Evolutionary conservation across 2,888 invertebrate species (phyloP).

Genomic region (Dione vanillae): DNA sequence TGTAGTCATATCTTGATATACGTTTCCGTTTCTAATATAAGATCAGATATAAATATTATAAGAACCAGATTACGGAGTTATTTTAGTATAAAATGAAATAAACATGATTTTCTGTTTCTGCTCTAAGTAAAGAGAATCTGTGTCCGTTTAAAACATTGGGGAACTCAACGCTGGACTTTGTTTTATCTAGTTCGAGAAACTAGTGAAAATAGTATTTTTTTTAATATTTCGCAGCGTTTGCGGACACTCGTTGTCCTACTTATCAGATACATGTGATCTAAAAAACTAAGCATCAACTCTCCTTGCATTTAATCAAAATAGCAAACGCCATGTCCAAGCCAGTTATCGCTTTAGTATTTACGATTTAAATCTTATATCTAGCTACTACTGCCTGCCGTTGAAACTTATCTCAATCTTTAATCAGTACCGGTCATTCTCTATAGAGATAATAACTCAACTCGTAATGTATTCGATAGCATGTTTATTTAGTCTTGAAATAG

Average conservation of each 20-base stretch:
- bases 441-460: slow-evolving; percentile 22
- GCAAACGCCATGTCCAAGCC: slow-evolving; percentile 9
- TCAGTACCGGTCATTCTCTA: slow-evolving; percentile 28
- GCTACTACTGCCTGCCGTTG: slow-evolving; percentile 11
- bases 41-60: not conserved
- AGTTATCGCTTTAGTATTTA: slow-evolving; percentile 15
- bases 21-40: slow-evolving; percentile 25
- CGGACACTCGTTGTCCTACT: too few species aligned
- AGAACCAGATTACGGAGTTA: not conserved
- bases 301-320: slow-evolving; percentile 9
- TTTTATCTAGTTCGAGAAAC: too few species aligned
- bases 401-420: slow-evolving; percentile 31
- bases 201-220: too few species aligned
- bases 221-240: too few species aligned
- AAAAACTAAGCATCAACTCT: not conserved
- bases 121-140: too few species aligned
- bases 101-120: not conserved
- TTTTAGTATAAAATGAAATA: not conserved
- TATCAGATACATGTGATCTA: not conserved
- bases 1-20: slow-evolving; percentile 18
- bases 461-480: slow-evolving; percentile 18
- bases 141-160: too few species aligned
- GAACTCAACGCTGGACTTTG: too few species aligned
- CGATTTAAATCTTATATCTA: slow-evolving; percentile 20
- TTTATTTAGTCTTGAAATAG: slow-evolving; percentile 14